Evolutionary conservation across 1,140 invertebrate species (phyloP).

Genomic region (Drosophila yakuba): DNA sequence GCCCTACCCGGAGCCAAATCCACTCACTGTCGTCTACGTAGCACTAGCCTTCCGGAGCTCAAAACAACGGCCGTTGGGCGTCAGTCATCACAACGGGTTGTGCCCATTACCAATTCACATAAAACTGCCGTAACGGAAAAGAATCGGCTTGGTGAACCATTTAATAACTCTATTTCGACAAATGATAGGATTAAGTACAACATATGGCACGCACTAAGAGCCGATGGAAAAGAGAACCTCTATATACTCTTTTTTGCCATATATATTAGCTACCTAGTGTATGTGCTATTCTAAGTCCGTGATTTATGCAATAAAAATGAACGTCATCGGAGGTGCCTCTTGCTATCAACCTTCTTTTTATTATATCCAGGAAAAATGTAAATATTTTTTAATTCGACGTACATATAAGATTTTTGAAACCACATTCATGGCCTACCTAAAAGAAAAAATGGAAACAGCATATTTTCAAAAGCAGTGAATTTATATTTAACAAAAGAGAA

Average conservation of each 20-base stretch:
- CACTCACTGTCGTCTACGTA: no score
- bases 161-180: neutral
- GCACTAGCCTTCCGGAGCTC: no score
- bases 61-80: neutral
- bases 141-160: neutral
- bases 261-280: constrained; percentile 40
- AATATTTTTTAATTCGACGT: no score
- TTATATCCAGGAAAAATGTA: no score
- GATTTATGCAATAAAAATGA: neutral
- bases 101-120: neutral
- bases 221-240: constrained; percentile 12
- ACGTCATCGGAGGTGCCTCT: no score
- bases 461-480: no score
- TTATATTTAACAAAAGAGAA: no score
- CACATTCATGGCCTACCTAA: no score
- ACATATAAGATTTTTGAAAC: no score
- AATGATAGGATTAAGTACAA: constrained; percentile 5
- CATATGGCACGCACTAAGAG: constrained; percentile 11
- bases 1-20: neutral
- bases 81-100: neutral
- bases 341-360: no score
- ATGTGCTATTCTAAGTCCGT: constrained; percentile 23
- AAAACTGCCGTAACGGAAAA: no score
- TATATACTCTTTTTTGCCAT: constrained; percentile 39
- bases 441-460: no score